These are phyloP conservation scores for Villa cingulata DNA, from an alignment of 2,888 invertebrate genomes.

Conservation along the genomic window DNA sequence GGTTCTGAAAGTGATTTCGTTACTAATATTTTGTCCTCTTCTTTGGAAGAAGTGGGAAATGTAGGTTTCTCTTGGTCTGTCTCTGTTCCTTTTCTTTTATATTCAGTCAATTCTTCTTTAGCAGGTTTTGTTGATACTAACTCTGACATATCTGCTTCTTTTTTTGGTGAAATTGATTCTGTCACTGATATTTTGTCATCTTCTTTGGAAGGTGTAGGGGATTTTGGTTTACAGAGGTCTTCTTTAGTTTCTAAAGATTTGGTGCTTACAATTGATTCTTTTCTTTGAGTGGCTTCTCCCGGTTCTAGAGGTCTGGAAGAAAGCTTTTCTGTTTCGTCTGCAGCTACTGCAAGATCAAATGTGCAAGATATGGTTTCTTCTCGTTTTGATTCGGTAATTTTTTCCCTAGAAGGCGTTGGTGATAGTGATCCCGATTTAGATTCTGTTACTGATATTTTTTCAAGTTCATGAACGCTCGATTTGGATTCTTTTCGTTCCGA, in stretches of 20 bases:
- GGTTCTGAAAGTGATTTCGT: slow-evolving; percentile 7
- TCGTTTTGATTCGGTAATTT: slow-evolving; percentile 13
- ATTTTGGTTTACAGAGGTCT: background rate
- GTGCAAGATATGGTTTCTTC: slow-evolving; percentile 19
- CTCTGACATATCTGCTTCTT: background rate
- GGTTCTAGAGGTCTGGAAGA: background rate
- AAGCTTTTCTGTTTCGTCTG: background rate
- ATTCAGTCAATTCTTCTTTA: slow-evolving; percentile 18
- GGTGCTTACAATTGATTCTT: slow-evolving; percentile 20
- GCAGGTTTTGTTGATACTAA: slow-evolving; percentile 12
- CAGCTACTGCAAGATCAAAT: no score
- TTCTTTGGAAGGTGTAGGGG: background rate
- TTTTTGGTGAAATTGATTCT: background rate
- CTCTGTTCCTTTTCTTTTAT: no score
- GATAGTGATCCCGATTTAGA: background rate
- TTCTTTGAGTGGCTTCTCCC: slow-evolving; percentile 14
- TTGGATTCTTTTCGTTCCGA: slow-evolving; percentile 14
- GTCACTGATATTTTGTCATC: background rate
- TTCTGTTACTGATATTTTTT: no score
- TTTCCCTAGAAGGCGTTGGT: slow-evolving; percentile 1
- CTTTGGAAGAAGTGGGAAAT: background rate
- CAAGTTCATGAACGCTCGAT: no score
- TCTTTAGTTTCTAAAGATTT: slow-evolving; percentile 14
- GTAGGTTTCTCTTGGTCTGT: slow-evolving; percentile 21
- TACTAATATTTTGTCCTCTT: background rate